Percentiles rank a stretch among this genome's conserved stretches.
These are phyloP conservation scores for Chlorodrepanis virens DNA, from an alignment of 2,113 vertebrate genomes.

Conservation along the genomic window DNA sequence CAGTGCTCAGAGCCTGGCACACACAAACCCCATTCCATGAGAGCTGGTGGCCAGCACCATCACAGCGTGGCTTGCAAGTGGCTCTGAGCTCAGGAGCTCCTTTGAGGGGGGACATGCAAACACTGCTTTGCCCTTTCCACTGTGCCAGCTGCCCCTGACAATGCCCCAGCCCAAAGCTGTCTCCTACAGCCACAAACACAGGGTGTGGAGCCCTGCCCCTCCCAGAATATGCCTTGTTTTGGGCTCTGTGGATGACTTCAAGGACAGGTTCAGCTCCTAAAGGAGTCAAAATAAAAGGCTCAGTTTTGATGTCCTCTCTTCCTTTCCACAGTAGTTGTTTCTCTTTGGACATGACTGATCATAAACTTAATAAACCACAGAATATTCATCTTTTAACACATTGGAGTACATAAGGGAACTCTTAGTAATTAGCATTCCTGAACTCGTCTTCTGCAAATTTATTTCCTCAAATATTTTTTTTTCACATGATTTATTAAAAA, in stretches of 20 bases:
- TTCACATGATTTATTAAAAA: conserved; percentile 23
- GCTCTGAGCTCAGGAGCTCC: background rate
- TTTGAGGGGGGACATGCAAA: background rate
- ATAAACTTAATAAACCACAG: background rate
- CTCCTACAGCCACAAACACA: background rate
- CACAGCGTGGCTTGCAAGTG: rapidly evolving
- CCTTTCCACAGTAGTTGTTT: background rate
- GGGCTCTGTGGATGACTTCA: background rate
- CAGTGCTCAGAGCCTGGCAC: background rate
- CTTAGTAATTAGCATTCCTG: conserved; percentile 7
- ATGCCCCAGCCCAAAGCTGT: background rate
- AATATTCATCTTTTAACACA: conserved; percentile 44
- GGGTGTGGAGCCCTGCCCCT: background rate
- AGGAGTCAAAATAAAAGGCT: background rate
- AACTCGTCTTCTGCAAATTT: conserved; percentile 24
- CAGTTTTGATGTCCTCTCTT: background rate
- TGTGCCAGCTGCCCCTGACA: background rate
- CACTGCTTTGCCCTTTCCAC: background rate
- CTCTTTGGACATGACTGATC: background rate
- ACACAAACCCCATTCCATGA: background rate
- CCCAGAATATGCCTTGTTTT: background rate
- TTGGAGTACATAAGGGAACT: background rate
- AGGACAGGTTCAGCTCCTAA: background rate
- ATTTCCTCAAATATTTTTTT: conserved; percentile 27
- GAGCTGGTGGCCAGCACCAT: background rate